Conservation (phyloP, 2,888 invertebrate species). For the Nymphalis c-album region DNA sequence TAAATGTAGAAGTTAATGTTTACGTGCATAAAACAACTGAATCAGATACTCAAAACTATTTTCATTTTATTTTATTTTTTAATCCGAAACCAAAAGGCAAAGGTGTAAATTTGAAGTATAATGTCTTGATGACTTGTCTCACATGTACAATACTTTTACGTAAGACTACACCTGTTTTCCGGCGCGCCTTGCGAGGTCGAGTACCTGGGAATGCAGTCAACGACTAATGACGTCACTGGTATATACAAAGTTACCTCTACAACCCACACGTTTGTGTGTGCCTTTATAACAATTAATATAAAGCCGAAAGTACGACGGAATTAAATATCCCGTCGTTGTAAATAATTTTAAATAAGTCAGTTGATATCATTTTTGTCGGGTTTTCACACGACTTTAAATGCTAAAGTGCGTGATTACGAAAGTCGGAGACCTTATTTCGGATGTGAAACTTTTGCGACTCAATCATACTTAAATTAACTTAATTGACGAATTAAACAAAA, state of each 20-base stretch:
- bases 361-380: constrained; percentile 5
- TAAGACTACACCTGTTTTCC: constrained; percentile 31
- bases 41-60: too few relatives aligned
- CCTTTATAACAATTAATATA: constrained; percentile 4
- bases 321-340: background rate
- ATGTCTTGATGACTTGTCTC: constrained; percentile 14
- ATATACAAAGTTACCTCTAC: constrained; percentile 2
- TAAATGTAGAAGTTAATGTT: too few relatives aligned
- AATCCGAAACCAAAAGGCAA: background rate
- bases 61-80: background rate
- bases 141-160: constrained; percentile 24
- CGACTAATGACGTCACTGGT: constrained; percentile 23
- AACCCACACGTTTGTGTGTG: background rate
- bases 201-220: constrained; percentile 16
- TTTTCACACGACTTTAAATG: constrained; percentile 2
- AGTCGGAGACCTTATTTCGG: background rate
- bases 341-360: constrained; percentile 10
- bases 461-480: constrained; percentile 3
- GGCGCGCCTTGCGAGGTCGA: constrained; percentile 22
- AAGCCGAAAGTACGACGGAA: constrained; percentile 4
- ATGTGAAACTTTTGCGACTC: background rate
- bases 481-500: background rate
- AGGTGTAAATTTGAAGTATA: constrained; percentile 12
- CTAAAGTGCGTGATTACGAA: constrained; percentile 4
- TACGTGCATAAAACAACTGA: too few relatives aligned